phyloP scores from a whole-genome alignment of 2,888 invertebrate species.

The Prenolepis imparis region DNA sequence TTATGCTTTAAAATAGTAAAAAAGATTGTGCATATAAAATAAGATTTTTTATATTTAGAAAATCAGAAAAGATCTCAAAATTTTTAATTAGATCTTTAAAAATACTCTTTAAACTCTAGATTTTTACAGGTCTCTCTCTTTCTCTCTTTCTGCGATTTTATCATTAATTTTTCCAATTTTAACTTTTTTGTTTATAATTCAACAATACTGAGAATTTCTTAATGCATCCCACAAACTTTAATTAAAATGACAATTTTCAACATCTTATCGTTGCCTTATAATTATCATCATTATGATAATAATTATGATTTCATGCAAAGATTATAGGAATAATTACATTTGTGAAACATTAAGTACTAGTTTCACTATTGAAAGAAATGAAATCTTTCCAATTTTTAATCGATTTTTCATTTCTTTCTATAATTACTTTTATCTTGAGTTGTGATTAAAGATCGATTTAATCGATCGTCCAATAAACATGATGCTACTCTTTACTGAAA shows the following conservation, averaged over 20 bases:
- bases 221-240: background rate
- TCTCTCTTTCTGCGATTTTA: too few species aligned
- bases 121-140: background rate
- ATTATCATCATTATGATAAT: too few species aligned
- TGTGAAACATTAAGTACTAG: background rate
- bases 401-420: background rate
- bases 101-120: background rate
- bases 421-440: background rate
- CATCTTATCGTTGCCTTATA: background rate
- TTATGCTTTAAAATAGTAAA: background rate
- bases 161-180: background rate
- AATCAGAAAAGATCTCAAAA: background rate
- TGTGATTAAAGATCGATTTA: conserved; percentile 13
- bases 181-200: background rate
- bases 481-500: conserved; percentile 1
- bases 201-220: background rate
- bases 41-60: background rate
- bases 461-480: conserved; percentile 5
- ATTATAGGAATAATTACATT: background rate
- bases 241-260: background rate
- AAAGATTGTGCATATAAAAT: background rate
- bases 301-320: background rate
- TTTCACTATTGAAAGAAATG: background rate
- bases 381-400: background rate
- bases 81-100: background rate